Evolutionary conservation across 2,113 vertebrate species (phyloP), one percentile per base, ranked within the genome.

Genomic region (Ophthalmolycus amberensis): DNA sequence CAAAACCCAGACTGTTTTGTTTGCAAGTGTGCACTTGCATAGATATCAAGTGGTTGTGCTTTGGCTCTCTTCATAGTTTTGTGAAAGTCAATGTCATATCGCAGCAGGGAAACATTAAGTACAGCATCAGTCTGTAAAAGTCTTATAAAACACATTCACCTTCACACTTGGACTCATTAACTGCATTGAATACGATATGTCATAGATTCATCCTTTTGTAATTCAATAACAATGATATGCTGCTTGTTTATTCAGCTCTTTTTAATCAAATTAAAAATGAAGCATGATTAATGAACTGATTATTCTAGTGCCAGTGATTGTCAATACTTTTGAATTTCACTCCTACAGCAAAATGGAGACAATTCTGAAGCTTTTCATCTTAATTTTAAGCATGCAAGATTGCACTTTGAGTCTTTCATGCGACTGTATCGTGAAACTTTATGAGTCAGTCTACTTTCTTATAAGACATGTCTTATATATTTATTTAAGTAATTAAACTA

Each of bases 141-240:
- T 4, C n/a, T 22, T 25, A 62, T 74, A 54, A 75, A 67, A 75
- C 52, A 74, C 56, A 59, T 42, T 46, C 25, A 69, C 38, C 40
- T 52, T 70, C 38, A 65, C 46, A 75, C 59, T 9, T 7, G 3
- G 9, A 62, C 64, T 56, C 48, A 76, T 86, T 54, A 75, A 14
- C 20, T 27, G 16, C 4, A 71, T 29, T 71, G 8, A 70, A 68
- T 25, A 25, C 38, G 50, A 40, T 20, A 50, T 77, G 44, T 75
- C 48, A 46, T 71, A 27, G 22, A 25, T 71, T 40, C n/a, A 50
- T 58, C 1, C 37, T 56, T 76, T 56, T 70, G 3, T 44, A 68
- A 75, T 75, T 54, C 63, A 71, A 44, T 79, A 54, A 79, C 12
- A 63, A 9, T 64, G 27, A 75, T 44, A 15, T 75, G 10, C 38